A percentile compares a stretch with the other conserved stretches of the same genome.
Evolutionary conservation across 2,113 vertebrate species (phyloP).

Genomic region (Gymnarchus niloticus): DNA sequence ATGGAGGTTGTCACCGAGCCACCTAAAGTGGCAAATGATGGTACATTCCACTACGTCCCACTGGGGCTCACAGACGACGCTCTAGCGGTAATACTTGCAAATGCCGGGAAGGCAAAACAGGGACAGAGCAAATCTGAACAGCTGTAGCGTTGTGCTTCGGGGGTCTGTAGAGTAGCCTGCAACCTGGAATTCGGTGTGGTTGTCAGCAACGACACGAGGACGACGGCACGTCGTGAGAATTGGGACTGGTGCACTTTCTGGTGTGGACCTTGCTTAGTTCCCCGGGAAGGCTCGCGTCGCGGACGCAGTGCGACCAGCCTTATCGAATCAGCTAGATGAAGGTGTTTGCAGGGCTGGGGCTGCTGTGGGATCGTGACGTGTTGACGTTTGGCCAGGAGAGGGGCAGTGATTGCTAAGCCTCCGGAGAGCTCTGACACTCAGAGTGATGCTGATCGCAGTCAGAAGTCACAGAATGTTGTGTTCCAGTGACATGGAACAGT

Average conservation of each 20-base stretch:
- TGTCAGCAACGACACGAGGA: background rate
- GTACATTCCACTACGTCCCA: slow-evolving; percentile 10
- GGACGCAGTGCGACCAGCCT: background rate
- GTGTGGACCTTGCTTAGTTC: too few species aligned
- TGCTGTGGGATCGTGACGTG: background rate
- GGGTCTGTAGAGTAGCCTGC: background rate
- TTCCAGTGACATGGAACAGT: background rate
- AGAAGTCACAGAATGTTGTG: background rate
- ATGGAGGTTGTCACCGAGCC: background rate
- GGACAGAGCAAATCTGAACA: background rate
- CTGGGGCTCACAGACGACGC: background rate
- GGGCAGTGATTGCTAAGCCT: background rate
- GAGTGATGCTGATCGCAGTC: background rate
- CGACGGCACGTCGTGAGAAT: background rate
- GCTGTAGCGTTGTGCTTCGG: background rate
- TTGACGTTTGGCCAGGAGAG: background rate
- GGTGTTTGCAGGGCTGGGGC: background rate
- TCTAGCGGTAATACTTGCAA: background rate
- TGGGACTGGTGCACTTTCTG: background rate
- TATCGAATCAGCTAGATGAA: background rate
- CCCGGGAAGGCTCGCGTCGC: background rate
- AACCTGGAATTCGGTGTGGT: background rate
- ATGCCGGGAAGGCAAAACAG: background rate
- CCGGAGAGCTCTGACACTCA: background rate
- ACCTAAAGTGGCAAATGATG: background rate